Evolutionary conservation across 2,888 invertebrate genomes (phyloP).

Genomic region (Lapara coniferarum): DNA sequence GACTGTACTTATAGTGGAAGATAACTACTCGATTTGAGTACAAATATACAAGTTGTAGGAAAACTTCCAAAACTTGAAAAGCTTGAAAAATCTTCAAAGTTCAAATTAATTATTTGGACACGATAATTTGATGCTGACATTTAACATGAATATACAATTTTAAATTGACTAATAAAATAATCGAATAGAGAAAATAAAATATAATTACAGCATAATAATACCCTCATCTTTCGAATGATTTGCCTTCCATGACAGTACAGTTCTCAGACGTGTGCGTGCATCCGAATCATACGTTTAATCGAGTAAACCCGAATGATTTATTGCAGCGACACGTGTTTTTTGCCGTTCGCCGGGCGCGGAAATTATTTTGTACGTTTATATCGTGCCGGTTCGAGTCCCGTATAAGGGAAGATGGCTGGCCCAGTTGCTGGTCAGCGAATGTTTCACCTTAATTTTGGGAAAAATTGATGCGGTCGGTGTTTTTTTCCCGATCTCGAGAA

Average conservation of each 20-base stretch:
- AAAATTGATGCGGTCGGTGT: slow-evolving; percentile 51
- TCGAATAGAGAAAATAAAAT: too few relatives aligned
- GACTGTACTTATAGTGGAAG: too few relatives aligned
- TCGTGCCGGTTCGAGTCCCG: slow-evolving; percentile 68
- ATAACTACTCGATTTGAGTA: too few relatives aligned
- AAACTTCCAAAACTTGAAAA: too few relatives aligned
- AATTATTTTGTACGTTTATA: slow-evolving; percentile 81
- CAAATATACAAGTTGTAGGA: too few relatives aligned
- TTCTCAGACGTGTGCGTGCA: slow-evolving; percentile 58
- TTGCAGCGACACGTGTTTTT: slow-evolving; percentile 81
- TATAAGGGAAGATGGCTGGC: slow-evolving; percentile 55
- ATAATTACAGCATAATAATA: too few relatives aligned
- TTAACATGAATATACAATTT: too few relatives aligned
- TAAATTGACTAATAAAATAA: too few relatives aligned
- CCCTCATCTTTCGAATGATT: neutral
- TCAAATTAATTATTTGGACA: too few relatives aligned
- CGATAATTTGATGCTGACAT: too few relatives aligned
- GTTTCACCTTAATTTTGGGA: slow-evolving; percentile 73
- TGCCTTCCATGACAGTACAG: neutral
- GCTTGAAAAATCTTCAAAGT: too few relatives aligned
- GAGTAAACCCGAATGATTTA: slow-evolving; percentile 81
- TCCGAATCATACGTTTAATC: slow-evolving; percentile 79
- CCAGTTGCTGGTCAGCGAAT: slow-evolving; percentile 49
- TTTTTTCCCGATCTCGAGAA: slow-evolving; percentile 59
- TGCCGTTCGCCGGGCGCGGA: slow-evolving; percentile 72